Evolutionary conservation across 2,888 invertebrate species (phyloP).

Genomic region (Pristionchus arcanus): DNA sequence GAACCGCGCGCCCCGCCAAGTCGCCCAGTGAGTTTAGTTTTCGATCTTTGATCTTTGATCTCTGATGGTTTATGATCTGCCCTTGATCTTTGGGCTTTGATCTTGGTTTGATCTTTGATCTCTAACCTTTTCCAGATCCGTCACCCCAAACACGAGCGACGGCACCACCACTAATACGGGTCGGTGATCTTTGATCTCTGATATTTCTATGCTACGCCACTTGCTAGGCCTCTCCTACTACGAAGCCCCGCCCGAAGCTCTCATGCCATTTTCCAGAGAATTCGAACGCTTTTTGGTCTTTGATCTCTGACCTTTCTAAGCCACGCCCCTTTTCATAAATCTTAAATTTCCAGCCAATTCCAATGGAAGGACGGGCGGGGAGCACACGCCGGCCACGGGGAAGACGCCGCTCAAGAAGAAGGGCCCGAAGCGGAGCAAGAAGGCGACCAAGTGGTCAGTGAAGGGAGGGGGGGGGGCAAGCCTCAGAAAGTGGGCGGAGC

Average conservation of each 20-base stretch:
- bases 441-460: background rate
- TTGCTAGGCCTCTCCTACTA: too few species aligned
- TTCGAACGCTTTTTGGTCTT: background rate
- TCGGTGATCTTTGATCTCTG: background rate
- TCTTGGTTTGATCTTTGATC: background rate
- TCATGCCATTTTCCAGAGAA: too few species aligned
- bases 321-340: background rate
- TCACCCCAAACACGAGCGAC: background rate
- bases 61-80: too few species aligned
- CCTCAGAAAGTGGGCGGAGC: background rate
- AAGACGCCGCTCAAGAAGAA: background rate
- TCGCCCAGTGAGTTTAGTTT: slow-evolving; percentile 5
- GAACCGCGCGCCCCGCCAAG: background rate
- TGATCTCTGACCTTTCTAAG: background rate
- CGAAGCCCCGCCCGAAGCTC: too few species aligned
- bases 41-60: background rate
- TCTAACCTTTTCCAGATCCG: background rate
- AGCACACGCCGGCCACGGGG: background rate
- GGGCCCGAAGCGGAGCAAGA: background rate
- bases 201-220: background rate
- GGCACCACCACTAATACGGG: background rate
- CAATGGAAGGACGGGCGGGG: background rate
- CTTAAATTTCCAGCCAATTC: background rate
- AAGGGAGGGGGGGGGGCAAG: background rate
- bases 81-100: background rate